These are phyloP conservation scores for Drosophila neutralis DNA, from an alignment of 2,888 invertebrate species.

Conservation along the genomic window DNA sequence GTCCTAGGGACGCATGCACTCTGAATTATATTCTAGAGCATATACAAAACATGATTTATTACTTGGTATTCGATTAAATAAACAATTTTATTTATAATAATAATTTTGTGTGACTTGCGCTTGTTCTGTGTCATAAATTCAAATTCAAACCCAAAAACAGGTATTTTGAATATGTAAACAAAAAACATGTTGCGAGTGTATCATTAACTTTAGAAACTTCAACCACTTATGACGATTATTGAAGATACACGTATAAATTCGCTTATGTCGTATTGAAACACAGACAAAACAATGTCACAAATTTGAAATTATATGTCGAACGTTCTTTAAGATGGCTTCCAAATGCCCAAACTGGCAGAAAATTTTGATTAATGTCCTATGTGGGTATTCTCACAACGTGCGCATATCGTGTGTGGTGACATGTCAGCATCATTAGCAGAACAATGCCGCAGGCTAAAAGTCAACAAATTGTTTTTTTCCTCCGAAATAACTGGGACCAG, in stretches of 20 bases:
- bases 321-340: not conserved
- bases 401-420: conserved; percentile 12
- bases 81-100: not conserved
- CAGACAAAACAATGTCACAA: conserved; percentile 18
- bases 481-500: not conserved
- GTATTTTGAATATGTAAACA: not conserved
- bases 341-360: conserved; percentile 19
- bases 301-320: conserved; percentile 46
- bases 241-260: not conserved
- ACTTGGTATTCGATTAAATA: not conserved
- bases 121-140: not conserved
- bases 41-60: too few relatives aligned
- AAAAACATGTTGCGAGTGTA: not conserved
- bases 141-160: not conserved
- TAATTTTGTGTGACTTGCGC: not conserved
- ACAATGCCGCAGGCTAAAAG: conserved; percentile 13
- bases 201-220: not conserved
- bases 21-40: not conserved
- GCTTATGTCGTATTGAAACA: conserved; percentile 9
- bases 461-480: conserved; percentile 7
- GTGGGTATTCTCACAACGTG: not conserved
- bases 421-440: conserved; percentile 28
- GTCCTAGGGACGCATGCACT: not conserved
- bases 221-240: not conserved
- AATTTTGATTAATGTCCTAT: conserved; percentile 54